Base-by-base conservation (phyloP, 2,113 vertebrate genomes). In the Donacobius atricapilla region DNA sequence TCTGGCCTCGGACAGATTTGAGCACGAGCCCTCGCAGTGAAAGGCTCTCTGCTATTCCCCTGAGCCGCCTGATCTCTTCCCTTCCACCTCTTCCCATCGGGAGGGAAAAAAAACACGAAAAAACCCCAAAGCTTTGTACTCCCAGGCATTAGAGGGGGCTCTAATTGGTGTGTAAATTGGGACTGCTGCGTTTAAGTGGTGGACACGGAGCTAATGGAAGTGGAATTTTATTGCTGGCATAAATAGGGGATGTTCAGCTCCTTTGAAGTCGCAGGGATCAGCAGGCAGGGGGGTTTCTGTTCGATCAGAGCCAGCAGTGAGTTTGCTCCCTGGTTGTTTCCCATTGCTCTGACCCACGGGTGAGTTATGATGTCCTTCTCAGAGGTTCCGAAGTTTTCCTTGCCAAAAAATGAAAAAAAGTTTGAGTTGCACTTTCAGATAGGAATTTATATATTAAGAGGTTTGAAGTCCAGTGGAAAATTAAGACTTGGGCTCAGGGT, bases 21-120 rank as follows among this genome's bases (percentile, higher is more conserved):
- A 75, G 37, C 30, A 6, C 0, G 5, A 95, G 94, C 33, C 80
- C 89, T 85, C 0, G 3, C 87, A 56, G 91, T 83, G 91, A 96
- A 93, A 96, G 84, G 91, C 94, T 91, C 94, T 96, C 70, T 80
- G 76, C 93, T 80, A 73, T 90, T 96, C 96, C 96, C 96, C 92
- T 6, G 95, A 86, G 95, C 90, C 13, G 0, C 20, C 78, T 84
- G n/a, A 84, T 73, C 91, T 78, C 87, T 92, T 90, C 90, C 71
- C 86, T 92, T 75, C 93, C 88, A 86, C 63, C 80, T 48, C 76
- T 94, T 83, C 83, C 89, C 76, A 33, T 23, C 17, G 33, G 44
- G 47, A 1, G 4, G 12, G 12, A 9, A 40, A 42, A 72, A 50
- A 30, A 22, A 8, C 5, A n/a, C 7, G n/a, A n/a, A 18, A 42